These are phyloP conservation scores for Cheilosia soror DNA, from an alignment of 2,888 invertebrate species.

Conservation along the genomic window DNA sequence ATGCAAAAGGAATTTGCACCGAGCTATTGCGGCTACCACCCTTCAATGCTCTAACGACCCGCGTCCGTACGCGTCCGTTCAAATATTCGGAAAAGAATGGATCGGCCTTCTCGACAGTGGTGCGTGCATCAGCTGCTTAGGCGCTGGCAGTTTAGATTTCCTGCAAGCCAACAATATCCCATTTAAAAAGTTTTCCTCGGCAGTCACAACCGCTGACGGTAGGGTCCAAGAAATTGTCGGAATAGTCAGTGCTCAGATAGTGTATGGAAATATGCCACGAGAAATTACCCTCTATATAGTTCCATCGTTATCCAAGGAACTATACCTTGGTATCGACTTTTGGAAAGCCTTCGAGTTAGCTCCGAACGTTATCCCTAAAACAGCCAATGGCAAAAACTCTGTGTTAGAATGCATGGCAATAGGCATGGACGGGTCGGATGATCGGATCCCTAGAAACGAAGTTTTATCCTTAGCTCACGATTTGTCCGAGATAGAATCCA, in stretches of 20 bases:
- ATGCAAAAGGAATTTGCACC: background rate
- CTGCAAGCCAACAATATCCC: background rate
- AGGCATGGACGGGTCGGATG: no score
- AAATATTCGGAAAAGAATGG: background rate
- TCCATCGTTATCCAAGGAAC: background rate
- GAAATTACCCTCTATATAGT: background rate
- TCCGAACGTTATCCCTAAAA: constrained; percentile 3
- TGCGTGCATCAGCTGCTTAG: background rate
- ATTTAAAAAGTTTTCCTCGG: background rate
- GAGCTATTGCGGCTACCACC: constrained; percentile 11
- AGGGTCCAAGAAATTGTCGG: background rate
- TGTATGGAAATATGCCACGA: background rate
- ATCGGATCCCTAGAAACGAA: no score
- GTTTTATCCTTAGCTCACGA: background rate
- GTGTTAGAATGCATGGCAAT: no score
- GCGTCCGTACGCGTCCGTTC: background rate
- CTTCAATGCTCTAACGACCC: constrained; percentile 2
- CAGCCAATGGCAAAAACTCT: no score
- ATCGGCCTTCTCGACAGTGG: constrained; percentile 1
- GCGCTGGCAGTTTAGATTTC: background rate
- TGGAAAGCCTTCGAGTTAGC: constrained; percentile 4
- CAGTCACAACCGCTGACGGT: constrained; percentile 5
- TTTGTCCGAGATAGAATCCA: background rate
- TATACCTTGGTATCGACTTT: background rate
- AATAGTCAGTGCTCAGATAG: background rate